Evolutionary conservation across 1,140 invertebrate species (phyloP).

Genomic region (Drosophila mojavensis): DNA sequence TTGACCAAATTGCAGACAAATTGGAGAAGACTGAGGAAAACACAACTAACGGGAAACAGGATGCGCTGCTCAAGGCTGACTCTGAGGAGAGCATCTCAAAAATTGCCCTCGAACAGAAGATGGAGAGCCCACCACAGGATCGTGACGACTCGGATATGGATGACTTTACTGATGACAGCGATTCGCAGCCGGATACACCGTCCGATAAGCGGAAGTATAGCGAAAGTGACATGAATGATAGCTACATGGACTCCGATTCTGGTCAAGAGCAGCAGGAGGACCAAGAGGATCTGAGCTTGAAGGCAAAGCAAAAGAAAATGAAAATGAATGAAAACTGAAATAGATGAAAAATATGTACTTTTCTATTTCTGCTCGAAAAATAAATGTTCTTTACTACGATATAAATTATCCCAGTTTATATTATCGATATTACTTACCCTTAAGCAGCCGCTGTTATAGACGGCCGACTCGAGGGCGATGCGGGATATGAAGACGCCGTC

Average conservation of each 20-base stretch:
- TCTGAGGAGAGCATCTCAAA: neutral
- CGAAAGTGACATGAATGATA: neutral
- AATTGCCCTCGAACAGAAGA: neutral
- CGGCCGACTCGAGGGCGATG: constrained; percentile 98
- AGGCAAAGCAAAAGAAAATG: neutral
- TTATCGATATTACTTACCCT: constrained; percentile 85
- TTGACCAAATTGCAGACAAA: neutral
- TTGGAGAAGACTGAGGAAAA: neutral
- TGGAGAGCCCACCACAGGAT: no score
- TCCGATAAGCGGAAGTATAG: neutral
- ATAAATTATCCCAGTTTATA: neutral
- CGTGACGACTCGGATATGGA: neutral
- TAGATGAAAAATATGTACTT: neutral
- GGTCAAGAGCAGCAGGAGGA: neutral
- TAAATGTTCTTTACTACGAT: no score
- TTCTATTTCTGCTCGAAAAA: neutral
- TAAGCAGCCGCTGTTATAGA: constrained; percentile 97
- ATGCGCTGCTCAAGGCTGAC: neutral
- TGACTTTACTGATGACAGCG: neutral
- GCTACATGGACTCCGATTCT: neutral
- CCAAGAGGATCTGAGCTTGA: neutral
- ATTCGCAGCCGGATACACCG: neutral
- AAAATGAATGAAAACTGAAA: neutral
- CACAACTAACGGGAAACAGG: neutral
- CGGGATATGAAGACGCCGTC: constrained; percentile 99